Percentiles rank a stretch among this genome's conserved stretches.
phyloP scores from a whole-genome alignment of 53 echinoderm and acorn worm species.

The Henricia sp. region DNA sequence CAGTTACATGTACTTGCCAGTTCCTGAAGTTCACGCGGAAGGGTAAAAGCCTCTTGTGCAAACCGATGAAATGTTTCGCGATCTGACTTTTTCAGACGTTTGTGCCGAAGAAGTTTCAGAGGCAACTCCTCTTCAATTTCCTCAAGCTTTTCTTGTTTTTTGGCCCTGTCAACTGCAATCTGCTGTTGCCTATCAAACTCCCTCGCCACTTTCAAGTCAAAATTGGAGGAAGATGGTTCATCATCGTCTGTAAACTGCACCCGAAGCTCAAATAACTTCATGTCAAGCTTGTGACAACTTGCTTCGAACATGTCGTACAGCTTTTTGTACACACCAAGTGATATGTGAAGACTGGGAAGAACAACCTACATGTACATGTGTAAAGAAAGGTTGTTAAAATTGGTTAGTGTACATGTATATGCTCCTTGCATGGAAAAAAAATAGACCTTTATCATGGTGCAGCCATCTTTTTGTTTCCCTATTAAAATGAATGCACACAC shows the following conservation, averaged over 20 bases:
- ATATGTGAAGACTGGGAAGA: slow-evolving; percentile 20
- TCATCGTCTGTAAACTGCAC: not conserved
- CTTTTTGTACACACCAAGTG: slow-evolving; percentile 39
- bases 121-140: slow-evolving; percentile 25
- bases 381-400: not conserved
- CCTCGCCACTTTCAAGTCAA: not conserved
- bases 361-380: not conserved
- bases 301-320: slow-evolving; percentile 22
- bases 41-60: not conserved
- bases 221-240: not conserved
- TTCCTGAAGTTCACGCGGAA: not conserved
- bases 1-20: not conserved
- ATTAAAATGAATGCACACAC: no score
- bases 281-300: slow-evolving; percentile 14
- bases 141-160: not conserved
- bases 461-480: no score
- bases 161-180: not conserved
- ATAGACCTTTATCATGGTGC: no score
- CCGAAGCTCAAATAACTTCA: not conserved
- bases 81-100: not conserved
- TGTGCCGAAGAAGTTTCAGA: not conserved
- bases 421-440: no score
- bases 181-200: not conserved
- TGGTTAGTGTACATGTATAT: not conserved
- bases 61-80: not conserved